These are phyloP conservation scores for Apus apus DNA, from an alignment of 2,113 vertebrate genomes.

Conservation along the genomic window DNA sequence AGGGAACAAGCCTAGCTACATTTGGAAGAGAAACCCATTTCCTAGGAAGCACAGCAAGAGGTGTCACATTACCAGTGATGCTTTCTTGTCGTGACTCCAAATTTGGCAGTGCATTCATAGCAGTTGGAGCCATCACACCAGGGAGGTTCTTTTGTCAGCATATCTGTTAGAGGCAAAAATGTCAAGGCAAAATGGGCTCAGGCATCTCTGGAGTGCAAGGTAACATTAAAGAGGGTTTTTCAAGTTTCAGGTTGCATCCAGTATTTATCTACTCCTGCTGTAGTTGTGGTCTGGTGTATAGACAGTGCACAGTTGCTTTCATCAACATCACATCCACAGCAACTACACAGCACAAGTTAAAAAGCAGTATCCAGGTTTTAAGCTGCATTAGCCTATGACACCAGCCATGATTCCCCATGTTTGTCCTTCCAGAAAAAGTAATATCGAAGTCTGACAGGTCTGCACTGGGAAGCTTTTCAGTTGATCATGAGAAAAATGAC, in stretches of 20 bases:
- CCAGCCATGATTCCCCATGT: not conserved
- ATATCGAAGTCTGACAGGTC: not conserved
- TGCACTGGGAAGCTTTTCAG: not conserved
- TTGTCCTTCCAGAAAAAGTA: not conserved
- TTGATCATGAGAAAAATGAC: not conserved
- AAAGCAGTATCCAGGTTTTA: not conserved
- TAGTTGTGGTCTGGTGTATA: not conserved
- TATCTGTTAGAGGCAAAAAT: constrained; percentile 79
- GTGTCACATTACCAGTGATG: constrained; percentile 89
- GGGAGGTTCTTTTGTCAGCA: constrained; percentile 97
- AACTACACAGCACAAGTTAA: not conserved
- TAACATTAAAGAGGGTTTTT: not conserved
- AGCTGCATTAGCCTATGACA: not conserved
- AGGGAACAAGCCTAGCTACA: not conserved
- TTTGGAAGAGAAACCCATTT: not conserved
- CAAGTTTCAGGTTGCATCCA: not conserved
- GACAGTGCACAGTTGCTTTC: not conserved
- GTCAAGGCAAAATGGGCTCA: not conserved
- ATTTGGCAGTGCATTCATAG: constrained; percentile 95
- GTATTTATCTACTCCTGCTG: not conserved
- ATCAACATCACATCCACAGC: not conserved
- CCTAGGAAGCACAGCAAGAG: not conserved
- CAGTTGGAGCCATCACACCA: constrained; percentile 99
- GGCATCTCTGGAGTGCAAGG: not conserved
- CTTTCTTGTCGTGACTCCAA: constrained; percentile 96